phyloP scores from a whole-genome alignment of 92 coral and sea anemone genomes.

The Epizoanthus stellaris region DNA sequence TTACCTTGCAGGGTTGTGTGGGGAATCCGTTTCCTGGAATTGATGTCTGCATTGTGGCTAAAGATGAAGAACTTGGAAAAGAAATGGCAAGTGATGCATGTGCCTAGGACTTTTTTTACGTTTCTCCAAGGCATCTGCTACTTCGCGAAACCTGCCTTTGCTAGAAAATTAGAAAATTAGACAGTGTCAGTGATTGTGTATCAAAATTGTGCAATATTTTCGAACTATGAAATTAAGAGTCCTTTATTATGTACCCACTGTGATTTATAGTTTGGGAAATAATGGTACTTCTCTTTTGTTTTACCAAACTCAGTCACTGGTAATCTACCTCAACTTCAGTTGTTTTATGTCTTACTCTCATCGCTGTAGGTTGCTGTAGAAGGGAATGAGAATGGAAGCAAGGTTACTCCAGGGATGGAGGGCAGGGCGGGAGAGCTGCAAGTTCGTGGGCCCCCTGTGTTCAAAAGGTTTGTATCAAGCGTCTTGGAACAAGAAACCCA shows the following conservation, averaged over 20 bases:
- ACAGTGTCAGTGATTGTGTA: too few relatives aligned
- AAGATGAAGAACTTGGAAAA: slow-evolving; percentile 61
- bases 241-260: too few relatives aligned
- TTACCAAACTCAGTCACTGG: too few relatives aligned
- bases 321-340: background rate
- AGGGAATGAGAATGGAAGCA: slow-evolving; percentile 21
- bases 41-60: slow-evolving; percentile 77
- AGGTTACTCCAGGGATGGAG: slow-evolving; percentile 38
- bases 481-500: too few relatives aligned
- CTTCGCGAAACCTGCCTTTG: too few relatives aligned
- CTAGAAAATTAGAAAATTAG: too few relatives aligned
- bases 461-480: slow-evolving; percentile 65
- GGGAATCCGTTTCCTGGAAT: slow-evolving; percentile 91
- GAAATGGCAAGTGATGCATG: slow-evolving; percentile 26
- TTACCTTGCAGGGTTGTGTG: slow-evolving; percentile 70
- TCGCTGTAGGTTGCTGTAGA: slow-evolving; percentile 43
- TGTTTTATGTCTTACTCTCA: background rate
- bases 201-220: too few relatives aligned
- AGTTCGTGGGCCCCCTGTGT: slow-evolving; percentile 89
- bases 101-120: background rate
- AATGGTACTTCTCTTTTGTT: too few relatives aligned
- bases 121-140: too few relatives aligned
- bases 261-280: too few relatives aligned
- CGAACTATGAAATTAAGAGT: too few relatives aligned
- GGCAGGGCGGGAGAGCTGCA: slow-evolving; percentile 76